Conservation (phyloP, 2,113 vertebrate species). For the Myotis lucifugus region DNA sequence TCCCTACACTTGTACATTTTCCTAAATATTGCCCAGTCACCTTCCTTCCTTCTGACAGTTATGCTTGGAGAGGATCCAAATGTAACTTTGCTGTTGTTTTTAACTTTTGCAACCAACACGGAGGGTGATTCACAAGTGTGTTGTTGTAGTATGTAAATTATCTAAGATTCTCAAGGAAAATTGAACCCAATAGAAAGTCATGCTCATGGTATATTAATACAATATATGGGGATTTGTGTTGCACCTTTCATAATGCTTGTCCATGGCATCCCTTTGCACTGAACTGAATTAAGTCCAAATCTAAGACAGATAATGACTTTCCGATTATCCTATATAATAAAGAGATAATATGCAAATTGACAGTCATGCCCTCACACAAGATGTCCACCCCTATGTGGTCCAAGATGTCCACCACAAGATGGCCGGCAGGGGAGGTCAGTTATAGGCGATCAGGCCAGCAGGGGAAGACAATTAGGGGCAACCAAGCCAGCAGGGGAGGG, state of each 20-base stretch:
- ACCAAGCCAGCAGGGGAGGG: too few species aligned
- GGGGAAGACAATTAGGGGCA: too few species aligned
- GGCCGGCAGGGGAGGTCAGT: too few species aligned
- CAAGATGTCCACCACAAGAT: too few species aligned
- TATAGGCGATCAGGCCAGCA: too few species aligned
- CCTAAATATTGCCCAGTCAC: background rate
- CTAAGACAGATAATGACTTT: conserved; percentile 91
- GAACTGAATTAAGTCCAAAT: conserved; percentile 86
- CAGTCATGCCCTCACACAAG: too few species aligned
- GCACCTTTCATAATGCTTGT: background rate
- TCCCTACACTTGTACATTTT: background rate
- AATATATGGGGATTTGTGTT: background rate
- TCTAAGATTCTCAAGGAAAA: background rate
- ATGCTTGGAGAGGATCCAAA: background rate
- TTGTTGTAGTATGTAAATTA: background rate
- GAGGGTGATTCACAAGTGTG: background rate
- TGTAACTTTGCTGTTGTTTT: background rate
- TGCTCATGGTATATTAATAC: background rate
- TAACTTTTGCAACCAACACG: background rate
- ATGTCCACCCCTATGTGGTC: too few species aligned
- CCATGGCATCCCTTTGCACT: conserved; percentile 75
- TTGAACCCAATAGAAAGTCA: background rate
- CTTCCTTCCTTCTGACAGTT: background rate
- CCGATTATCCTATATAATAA: conserved; percentile 84
- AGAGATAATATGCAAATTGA: too few species aligned